Conservation (phyloP, 2,888 invertebrate species). For the Troglohyphantes excavatus region DNA sequence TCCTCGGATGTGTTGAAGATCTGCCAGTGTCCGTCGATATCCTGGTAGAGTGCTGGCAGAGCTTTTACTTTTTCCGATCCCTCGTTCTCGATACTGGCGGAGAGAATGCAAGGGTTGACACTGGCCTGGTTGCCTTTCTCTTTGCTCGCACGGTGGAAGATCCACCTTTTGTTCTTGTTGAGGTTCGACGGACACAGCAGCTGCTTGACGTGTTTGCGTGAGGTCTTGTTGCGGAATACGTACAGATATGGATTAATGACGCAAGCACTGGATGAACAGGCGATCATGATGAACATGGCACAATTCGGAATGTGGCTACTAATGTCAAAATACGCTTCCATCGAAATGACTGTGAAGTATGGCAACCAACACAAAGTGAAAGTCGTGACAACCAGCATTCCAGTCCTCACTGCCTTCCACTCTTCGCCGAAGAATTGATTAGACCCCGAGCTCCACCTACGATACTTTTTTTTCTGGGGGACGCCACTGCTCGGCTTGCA, state of each 20-base stretch:
- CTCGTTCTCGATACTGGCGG: slow-evolving; percentile 69
- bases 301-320: slow-evolving; percentile 83
- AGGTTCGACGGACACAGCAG: slow-evolving; percentile 63
- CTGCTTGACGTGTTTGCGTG: slow-evolving; percentile 85
- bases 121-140: slow-evolving; percentile 32
- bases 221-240: slow-evolving; percentile 88
- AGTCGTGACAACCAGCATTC: slow-evolving; percentile 89
- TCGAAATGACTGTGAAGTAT: slow-evolving; percentile 83
- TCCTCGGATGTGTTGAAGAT: slow-evolving; percentile 69
- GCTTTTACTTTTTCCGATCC: slow-evolving; percentile 71
- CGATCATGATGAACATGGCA: slow-evolving; percentile 83
- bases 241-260: slow-evolving; percentile 89
- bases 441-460: slow-evolving; percentile 91
- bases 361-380: slow-evolving; percentile 86
- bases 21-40: slow-evolving; percentile 70
- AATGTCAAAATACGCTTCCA: slow-evolving; percentile 82
- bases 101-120: slow-evolving; percentile 61
- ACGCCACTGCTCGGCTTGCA: slow-evolving; percentile 69
- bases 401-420: slow-evolving; percentile 93
- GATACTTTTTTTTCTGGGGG: slow-evolving; percentile 68
- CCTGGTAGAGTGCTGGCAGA: slow-evolving; percentile 65
- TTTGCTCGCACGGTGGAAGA: slow-evolving; percentile 50
- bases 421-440: slow-evolving; percentile 92
- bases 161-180: slow-evolving; percentile 59
- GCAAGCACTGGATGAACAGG: slow-evolving; percentile 86